Base-by-base conservation (phyloP, 2,888 invertebrate genomes). In the Drosophila subquinaria region DNA sequence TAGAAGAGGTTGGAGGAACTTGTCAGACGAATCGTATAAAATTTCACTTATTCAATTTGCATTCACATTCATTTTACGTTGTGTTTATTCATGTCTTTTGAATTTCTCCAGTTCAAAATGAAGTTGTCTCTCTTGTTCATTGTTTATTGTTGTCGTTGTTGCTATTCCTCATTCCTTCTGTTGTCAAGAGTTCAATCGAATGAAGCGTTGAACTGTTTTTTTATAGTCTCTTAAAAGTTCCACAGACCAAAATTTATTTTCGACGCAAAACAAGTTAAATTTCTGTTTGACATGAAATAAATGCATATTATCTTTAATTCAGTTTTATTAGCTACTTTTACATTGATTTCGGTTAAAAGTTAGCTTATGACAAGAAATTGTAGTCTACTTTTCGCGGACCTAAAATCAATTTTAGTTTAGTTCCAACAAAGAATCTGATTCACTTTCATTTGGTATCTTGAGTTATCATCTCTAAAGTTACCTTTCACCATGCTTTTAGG, bases 61-160 rank as follows among this genome's bases (percentile, higher is more conserved):
- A 88, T 69, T 82, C 67, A 69, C 72, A 76, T 64, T 33, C 75
- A 67, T 84, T 72, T 79, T 63, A 73, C 45, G 42, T 72, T 43
- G 86, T 83, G 84, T 82, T 81, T 77, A 77, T 76, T 73, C 17
- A 73, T 76, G 77, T 82, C 71, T 70, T 78, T 89, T 74, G 69
- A 81, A 64, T 79, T 73, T 83, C 61, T 64, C 52, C 43, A 64
- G 43, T 68, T 53, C 35, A 50, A 78, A 75, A 84, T 73, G 27
- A 69, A 88, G 64, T 69, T 76, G 69, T 36, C 47, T 57, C 47
- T 69, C 17, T 45, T 52, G 17, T 36, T 11, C 17, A 45, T 17
- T 62, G 63, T 60, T 62, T 50, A 53, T 56, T 42, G 43, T 35
- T 51, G 20, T 57, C 15, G 13, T 35, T 50, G 35, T 36, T 11